Evolutionary conservation across 2,113 vertebrate genomes (phyloP).

Genomic region (Forbesichthys papilliferus): DNA sequence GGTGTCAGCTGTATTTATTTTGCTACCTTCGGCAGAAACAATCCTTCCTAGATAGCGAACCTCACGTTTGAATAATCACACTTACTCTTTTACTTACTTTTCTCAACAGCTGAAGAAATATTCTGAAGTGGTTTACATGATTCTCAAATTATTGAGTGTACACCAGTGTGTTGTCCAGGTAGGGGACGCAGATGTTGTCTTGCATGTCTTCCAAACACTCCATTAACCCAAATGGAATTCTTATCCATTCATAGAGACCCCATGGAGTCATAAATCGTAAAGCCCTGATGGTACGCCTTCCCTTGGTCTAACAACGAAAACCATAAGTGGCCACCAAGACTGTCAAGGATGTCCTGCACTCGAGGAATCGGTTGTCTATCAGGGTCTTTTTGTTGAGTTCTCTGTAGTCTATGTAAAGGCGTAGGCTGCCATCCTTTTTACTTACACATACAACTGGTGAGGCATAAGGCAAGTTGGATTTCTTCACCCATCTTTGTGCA

Average conservation of each 20-base stretch:
- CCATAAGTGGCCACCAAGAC: constrained; percentile 5
- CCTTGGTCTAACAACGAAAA: constrained; percentile 30
- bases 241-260: constrained; percentile 24
- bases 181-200: constrained; percentile 11
- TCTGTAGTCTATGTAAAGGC: constrained; percentile 9
- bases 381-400: constrained; percentile 17
- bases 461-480: constrained; percentile 10
- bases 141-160: constrained; percentile 5
- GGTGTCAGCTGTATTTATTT: constrained; percentile 6
- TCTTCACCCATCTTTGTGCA: constrained; percentile 23
- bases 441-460: constrained; percentile 10
- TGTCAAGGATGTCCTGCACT: background rate
- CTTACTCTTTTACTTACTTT: background rate
- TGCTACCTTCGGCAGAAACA: background rate
- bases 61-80: constrained; percentile 1
- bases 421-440: constrained; percentile 6
- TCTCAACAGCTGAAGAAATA: background rate
- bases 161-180: constrained; percentile 6
- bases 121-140: constrained; percentile 11
- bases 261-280: constrained; percentile 23
- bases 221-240: constrained; percentile 24
- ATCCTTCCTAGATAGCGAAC: constrained; percentile 7
- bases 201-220: constrained; percentile 4
- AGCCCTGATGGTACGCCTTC: constrained; percentile 1
- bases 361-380: constrained; percentile 14